Conservation (phyloP, 2,113 vertebrate species). For the Spheniscus mendiculus region DNA sequence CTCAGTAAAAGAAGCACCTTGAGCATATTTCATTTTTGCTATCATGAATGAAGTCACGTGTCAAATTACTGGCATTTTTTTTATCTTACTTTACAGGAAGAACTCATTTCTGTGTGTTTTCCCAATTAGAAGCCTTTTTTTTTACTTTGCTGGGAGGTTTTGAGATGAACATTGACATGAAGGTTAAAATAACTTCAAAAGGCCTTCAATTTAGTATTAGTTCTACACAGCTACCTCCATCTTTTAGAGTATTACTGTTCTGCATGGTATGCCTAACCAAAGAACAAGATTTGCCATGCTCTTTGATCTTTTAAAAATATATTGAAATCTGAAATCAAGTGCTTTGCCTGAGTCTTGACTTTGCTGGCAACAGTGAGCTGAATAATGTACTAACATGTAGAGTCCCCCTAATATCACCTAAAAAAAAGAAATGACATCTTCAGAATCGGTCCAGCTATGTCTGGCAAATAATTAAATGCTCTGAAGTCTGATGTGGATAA, state of each 20-base stretch:
- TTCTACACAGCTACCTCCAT: not conserved
- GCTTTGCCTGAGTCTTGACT: not conserved
- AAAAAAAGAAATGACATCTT: not conserved
- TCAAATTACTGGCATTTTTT: not conserved
- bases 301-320: constrained; percentile 25
- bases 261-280: not conserved
- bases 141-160: not conserved
- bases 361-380: not conserved
- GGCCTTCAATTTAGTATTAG: not conserved
- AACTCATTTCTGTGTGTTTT: not conserved
- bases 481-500: constrained; percentile 21
- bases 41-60: not conserved
- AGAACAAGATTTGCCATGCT: not conserved
- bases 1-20: not conserved
- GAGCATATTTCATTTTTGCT: constrained; percentile 18
- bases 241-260: not conserved
- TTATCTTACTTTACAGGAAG: not conserved
- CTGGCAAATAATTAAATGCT: constrained; percentile 16
- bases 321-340: constrained; percentile 1
- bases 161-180: not conserved
- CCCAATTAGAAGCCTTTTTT: not conserved
- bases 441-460: not conserved
- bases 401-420: not conserved
- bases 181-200: constrained; percentile 27
- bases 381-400: not conserved